Percentiles rank a stretch among this genome's conserved stretches.
phyloP scores from a whole-genome alignment of 2,888 invertebrate genomes.

The Agrenia bidenticulata region DNA sequence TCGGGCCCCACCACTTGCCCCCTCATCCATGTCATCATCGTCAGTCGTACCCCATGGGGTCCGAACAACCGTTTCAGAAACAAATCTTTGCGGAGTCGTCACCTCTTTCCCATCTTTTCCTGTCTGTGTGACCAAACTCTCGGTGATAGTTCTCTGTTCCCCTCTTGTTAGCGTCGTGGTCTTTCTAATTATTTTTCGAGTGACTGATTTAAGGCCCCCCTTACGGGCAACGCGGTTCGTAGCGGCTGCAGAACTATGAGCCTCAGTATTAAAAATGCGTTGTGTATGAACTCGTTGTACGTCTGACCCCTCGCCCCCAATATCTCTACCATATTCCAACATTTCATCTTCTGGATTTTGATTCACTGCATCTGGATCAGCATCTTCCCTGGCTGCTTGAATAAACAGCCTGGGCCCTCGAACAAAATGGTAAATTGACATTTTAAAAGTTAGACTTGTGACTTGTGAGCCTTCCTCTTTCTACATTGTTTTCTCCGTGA shows the following conservation, averaged over 20 bases:
- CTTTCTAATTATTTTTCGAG: conserved; percentile 81
- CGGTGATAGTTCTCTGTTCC: conserved; percentile 73
- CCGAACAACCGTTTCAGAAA: conserved; percentile 39
- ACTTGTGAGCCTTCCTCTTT: not conserved
- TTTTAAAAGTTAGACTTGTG: too few relatives aligned
- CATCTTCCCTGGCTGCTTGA: conserved; percentile 70
- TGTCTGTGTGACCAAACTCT: conserved; percentile 59
- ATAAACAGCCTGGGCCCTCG: conserved; percentile 74
- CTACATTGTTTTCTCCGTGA: not conserved
- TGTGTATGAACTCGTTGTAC: conserved; percentile 79
- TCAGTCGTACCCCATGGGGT: conserved; percentile 48
- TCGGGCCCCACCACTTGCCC: conserved; percentile 14
- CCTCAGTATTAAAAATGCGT: conserved; percentile 78
- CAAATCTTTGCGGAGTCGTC: conserved; percentile 37
- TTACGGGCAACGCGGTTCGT: conserved; percentile 79
- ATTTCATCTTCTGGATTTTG: conserved; percentile 56
- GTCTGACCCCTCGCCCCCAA: conserved; percentile 57
- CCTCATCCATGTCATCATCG: conserved; percentile 48
- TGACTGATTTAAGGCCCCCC: conserved; percentile 77
- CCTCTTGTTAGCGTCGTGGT: conserved; percentile 85
- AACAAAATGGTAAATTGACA: conserved; percentile 79
- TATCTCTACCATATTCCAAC: conserved; percentile 61
- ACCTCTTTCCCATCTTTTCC: conserved; percentile 46
- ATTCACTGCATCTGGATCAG: conserved; percentile 61
- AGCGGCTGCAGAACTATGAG: conserved; percentile 74